Evolutionary conservation across 2,888 invertebrate species (phyloP), one percentile per base, ranked within the genome.

Genomic region (Temnothorax rugatulus): DNA sequence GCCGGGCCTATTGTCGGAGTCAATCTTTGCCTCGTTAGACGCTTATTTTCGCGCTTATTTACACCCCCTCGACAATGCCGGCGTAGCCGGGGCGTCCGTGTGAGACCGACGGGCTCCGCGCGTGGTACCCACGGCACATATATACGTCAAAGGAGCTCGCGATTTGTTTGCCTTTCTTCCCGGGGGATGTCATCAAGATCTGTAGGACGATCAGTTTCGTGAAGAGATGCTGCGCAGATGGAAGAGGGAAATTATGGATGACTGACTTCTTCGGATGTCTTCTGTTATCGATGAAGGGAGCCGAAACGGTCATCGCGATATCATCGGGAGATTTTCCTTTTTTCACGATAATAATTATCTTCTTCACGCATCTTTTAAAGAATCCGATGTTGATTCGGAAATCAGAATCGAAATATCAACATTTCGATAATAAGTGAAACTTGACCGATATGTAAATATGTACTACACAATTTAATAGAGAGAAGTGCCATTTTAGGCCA

Each of bases 21-120:
- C 94, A 94, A 95, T 95, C 94, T 95, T 94, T 93, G 93, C 93
- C 94, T 95, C 94, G 94, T 95, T 94, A 94, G 93, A 91, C 92
- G 93, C 93, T 93, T 93, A 94, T 95, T 95, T 95, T 93, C 93
- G 93, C 93, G 93, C 94, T 94, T 93, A 93, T 93, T 93, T 91
- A 92, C 91, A 89, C 89, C 91, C 89, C 88, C 85, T 84, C 85
- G 87, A 86, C 88, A 87, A 90, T 81, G 47, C 68, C 59, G 84
- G 74, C 69, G 75, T 41, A 61, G 57, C 59, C 59, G 71, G 83
- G 76, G 38, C 63, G 44, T 73, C 73, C 38, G 34, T 77, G 7
- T 64, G 54, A 18, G 34, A 61, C 52, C 54, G 59, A 41, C 7
- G 82, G 41, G 44, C 41, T 64, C 15, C 69, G 64, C 81, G 86